Evolutionary conservation across 2,113 vertebrate species (phyloP), one percentile per base, ranked within the genome.

Genomic region (Ceyx melanurus): DNA sequence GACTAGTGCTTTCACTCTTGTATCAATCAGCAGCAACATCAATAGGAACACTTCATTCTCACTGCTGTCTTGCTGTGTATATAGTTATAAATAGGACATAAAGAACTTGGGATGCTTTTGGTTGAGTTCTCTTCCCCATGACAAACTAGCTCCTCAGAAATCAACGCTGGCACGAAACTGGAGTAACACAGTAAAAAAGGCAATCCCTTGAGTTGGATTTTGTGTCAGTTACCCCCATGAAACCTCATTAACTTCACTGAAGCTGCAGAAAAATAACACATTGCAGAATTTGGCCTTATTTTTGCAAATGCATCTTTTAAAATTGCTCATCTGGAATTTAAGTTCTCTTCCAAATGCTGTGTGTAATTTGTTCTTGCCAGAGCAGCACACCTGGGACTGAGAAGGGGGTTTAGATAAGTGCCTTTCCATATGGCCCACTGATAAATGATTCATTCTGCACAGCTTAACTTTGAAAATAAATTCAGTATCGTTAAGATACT

Each of bases 361-460:
- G 91, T 96, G 95, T 84, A 91, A 96, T 95, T 96, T 96, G 93
- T 88, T 96, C 92, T 87, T 96, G 96, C 97, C 96, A 97, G 93
- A 94, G 90, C 72, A 75, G 82, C 91, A 94, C 97, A 97, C 95
- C 95, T 97, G 97, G 97, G 97, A 96, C 81, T 80, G 62, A 54
- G 82, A 87, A 78, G 68, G 95, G 77, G 89, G 95, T 78, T 94
- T 82, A 95, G 93, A 94, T 96, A 97, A 97, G 92, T 97, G 93
- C 93, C 97, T 97, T 97, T 97, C 97, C 97, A 97, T 97, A 97
- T 97, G 97, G 97, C 73, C 77, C 65, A 68, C 91, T 96, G 96
- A 97, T 95, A 96, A 97, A 96, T 95, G 91, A 93, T 94, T 97
- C 96, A 93, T 93, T 97, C 94, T 95, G 83, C 91, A 86, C 88